Percentiles rank a stretch among this genome's conserved stretches.
These are phyloP conservation scores for Drosophila antonietae DNA, from an alignment of 2,888 invertebrate species.

Conservation along the genomic window DNA sequence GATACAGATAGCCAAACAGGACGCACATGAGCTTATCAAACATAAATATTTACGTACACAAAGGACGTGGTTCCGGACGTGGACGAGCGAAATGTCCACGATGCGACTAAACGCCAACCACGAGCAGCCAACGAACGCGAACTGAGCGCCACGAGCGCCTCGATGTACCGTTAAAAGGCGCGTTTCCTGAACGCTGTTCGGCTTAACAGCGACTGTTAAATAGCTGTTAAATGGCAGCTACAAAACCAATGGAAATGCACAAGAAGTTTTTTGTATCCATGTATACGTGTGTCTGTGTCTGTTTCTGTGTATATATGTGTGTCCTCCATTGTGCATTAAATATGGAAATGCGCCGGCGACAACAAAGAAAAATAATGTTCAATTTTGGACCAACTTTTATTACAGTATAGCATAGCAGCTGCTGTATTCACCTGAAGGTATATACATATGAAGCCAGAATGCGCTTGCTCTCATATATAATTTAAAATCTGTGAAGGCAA, in stretches of 20 bases:
- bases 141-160: constrained; percentile 36
- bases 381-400: constrained; percentile 34
- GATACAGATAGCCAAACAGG: constrained; percentile 42
- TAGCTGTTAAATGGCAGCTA: constrained; percentile 12
- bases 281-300: too few species aligned
- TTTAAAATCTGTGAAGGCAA: constrained; percentile 11
- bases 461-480: constrained; percentile 5
- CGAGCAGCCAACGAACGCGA: constrained; percentile 33
- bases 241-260: constrained; percentile 7
- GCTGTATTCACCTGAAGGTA: background rate
- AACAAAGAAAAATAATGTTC: constrained; percentile 38
- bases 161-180: constrained; percentile 21
- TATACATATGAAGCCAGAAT: background rate
- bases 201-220: constrained; percentile 42
- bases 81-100: constrained; percentile 6
- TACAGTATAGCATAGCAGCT: constrained; percentile 9
- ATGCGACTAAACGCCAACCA: constrained; percentile 13
- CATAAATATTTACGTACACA: constrained; percentile 71
- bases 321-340: constrained; percentile 32
- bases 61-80: constrained; percentile 17
- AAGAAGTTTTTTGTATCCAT: constrained; percentile 5
- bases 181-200: constrained; percentile 33
- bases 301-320: background rate
- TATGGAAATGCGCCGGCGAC: constrained; percentile 35
- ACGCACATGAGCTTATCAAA: constrained; percentile 61